Evolutionary conservation across 2,113 vertebrate genomes (phyloP).

Genomic region (Heliornis fulica): DNA sequence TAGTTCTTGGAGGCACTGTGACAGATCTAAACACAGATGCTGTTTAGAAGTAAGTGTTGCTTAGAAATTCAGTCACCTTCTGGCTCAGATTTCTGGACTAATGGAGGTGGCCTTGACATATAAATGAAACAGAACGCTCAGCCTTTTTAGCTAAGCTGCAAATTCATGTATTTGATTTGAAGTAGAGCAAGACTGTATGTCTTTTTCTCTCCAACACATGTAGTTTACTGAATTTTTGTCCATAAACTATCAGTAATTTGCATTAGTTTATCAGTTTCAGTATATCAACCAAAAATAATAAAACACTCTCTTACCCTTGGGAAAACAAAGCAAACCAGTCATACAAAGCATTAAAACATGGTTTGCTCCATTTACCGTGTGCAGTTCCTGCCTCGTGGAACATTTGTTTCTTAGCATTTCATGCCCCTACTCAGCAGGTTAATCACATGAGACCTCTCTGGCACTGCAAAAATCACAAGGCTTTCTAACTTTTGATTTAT

Average conservation of each 20-base stretch:
- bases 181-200: neutral
- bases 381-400: neutral
- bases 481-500: neutral
- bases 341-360: neutral
- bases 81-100: neutral
- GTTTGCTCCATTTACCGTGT: slow-evolving; percentile 1
- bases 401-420: slow-evolving; percentile 16
- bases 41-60: neutral
- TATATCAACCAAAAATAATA: neutral
- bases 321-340: neutral
- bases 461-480: neutral
- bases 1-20: neutral
- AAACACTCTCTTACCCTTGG: neutral
- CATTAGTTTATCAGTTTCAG: neutral
- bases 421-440: neutral
- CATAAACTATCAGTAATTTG: neutral
- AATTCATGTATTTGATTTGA: neutral
- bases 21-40: neutral
- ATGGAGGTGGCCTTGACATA: neutral
- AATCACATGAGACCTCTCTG: neutral
- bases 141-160: neutral
- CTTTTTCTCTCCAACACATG: neutral
- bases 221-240: neutral
- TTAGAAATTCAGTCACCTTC: neutral
- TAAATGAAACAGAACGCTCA: neutral